Percentiles rank a stretch among this genome's conserved stretches.
These are phyloP conservation scores for Salpingus planirostris DNA, from an alignment of 2,888 invertebrate genomes.

Conservation along the genomic window DNA sequence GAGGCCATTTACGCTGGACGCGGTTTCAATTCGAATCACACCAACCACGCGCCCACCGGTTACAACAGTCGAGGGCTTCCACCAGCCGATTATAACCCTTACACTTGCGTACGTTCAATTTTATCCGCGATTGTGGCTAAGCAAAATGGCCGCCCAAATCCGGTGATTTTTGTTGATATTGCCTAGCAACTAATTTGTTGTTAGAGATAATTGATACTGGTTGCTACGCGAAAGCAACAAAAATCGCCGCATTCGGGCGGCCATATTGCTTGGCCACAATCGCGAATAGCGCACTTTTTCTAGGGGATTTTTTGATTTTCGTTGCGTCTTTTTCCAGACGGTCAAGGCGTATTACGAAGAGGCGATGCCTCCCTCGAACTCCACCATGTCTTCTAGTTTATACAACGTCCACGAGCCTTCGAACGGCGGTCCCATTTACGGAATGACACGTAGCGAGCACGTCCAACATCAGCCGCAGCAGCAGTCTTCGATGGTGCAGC, in stretches of 20 bases:
- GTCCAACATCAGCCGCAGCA: conserved; percentile 14
- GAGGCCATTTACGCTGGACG: conserved; percentile 6
- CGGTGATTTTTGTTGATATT: too few species aligned
- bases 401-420: conserved; percentile 39
- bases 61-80: conserved; percentile 2
- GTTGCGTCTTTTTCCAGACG: conserved; percentile 31
- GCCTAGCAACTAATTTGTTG: too few species aligned
- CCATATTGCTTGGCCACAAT: too few species aligned
- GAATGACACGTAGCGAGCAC: conserved; percentile 31
- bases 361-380: conserved; percentile 34
- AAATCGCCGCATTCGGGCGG: too few species aligned
- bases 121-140: too few species aligned
- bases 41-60: too few species aligned
- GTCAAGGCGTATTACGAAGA: conserved; percentile 47
- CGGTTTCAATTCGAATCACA: conserved; percentile 9
- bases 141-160: too few species aligned
- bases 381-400: conserved; percentile 37
- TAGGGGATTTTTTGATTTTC: background rate
- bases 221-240: too few species aligned
- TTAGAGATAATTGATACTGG: too few species aligned
- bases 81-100: conserved; percentile 14
- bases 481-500: conserved; percentile 20
- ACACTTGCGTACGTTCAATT: conserved; percentile 26
- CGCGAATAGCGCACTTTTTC: too few species aligned
- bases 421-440: conserved; percentile 24